Evolutionary conservation across 35 echinoderm and acorn worm species (phyloP), one percentile per base, ranked within the genome.

Genomic region (Holothuria glaberrima): DNA sequence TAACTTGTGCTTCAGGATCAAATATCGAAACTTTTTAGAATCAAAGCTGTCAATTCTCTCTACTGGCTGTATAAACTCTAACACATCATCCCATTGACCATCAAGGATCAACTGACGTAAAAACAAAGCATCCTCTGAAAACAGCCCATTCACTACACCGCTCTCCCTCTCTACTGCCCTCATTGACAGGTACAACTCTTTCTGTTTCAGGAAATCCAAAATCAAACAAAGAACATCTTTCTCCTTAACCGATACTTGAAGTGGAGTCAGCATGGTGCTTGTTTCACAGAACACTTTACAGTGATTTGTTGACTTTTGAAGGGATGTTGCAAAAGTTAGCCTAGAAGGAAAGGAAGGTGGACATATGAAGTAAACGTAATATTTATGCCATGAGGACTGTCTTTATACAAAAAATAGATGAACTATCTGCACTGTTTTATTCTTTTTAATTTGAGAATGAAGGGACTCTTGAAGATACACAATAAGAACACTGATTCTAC

Each of bases 61-160:
- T 41, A 98, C 38, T 22, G 96, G 96, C 52, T 98, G 96, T 36
- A 98, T 92, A 57, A 98, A 98, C 68, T 95, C 96, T 64, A 98
- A 80, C 26, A 93, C 96, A 93, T 98, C 96, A 46, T 98, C 96
- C 96, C 96, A 94, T 75, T 95, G 93, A 30, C 93, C 96, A 75
- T 98, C 96, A 27, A 98, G 70, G 29, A 98, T 98, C 26, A 98
- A 70, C 72, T 94, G 90, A 46, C 96, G 79, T 48, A 98, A 65
- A 58, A 98, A 98, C 26, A 98, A 83, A n/a, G 88, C 91, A 80
- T 98, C 96, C 4, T 98, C 96, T 1, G 96, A 98, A 29, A 81
- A 98, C 38, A 98, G 63, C 21, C 96, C 96, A 34, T 98, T 98
- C 18, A 98, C 93, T 22, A 92, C 75, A 6, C 96, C 96, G 44